Percentiles rank a stretch among this genome's conserved stretches.
Conservation (phyloP, 2,888 invertebrate species). For the Drosophila borealis region DNA sequence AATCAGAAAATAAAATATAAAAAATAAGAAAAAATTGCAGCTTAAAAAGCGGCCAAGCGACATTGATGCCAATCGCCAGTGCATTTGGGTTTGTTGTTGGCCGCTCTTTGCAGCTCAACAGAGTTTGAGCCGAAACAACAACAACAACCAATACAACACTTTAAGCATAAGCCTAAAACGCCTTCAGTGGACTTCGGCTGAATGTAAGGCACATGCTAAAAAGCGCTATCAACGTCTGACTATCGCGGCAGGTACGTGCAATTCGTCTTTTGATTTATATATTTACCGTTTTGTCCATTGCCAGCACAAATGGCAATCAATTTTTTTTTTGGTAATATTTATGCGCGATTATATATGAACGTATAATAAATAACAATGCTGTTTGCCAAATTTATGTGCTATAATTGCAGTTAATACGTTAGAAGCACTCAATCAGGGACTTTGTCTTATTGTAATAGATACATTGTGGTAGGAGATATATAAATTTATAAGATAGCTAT, state of each 20-base stretch:
- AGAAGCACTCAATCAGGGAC: not conserved
- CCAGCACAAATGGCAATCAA: conserved; percentile 38
- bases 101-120: conserved; percentile 42
- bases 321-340: conserved; percentile 26
- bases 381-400: conserved; percentile 15
- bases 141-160: conserved; percentile 23
- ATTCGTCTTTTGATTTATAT: conserved; percentile 74
- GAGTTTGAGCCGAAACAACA: conserved; percentile 19
- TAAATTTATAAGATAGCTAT: not conserved
- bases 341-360: conserved; percentile 12
- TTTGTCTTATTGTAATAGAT: not conserved
- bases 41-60: conserved; percentile 77
- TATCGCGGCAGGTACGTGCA: conserved; percentile 70
- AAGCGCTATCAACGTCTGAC: conserved; percentile 64
- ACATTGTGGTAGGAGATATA: not conserved
- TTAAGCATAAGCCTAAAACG: conserved; percentile 61
- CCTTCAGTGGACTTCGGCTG: conserved; percentile 66
- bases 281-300: conserved; percentile 42
- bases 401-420: conserved; percentile 11
- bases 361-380: conserved; percentile 35
- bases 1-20: conserved; percentile 37
- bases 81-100: conserved; percentile 51
- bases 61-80: conserved; percentile 77
- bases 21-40: conserved; percentile 36
- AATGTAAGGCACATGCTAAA: conserved; percentile 57